These are phyloP conservation scores for Aplysina aerophoba DNA, from an alignment of 37 sponge, comb jelly and placozoan genomes.

Conservation along the genomic window DNA sequence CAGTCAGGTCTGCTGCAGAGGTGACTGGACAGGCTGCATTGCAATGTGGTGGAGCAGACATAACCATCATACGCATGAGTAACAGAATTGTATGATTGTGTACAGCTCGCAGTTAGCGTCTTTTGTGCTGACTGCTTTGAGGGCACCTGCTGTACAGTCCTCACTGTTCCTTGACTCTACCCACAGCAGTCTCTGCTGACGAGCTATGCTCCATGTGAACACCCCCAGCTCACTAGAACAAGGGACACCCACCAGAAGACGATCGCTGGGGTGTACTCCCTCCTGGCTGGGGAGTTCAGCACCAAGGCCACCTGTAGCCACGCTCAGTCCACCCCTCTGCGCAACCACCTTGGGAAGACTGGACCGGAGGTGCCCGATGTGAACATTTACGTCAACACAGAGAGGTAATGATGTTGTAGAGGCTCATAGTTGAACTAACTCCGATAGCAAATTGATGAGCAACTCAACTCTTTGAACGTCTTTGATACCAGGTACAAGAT, in stretches of 20 bases:
- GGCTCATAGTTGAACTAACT: not conserved
- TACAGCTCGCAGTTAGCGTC: no score
- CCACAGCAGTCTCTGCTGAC: not conserved
- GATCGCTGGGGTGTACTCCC: constrained; percentile 2
- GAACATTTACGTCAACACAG: not conserved
- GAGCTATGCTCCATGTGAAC: not conserved
- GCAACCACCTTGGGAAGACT: not conserved
- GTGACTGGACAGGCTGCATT: no score
- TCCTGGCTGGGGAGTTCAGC: constrained; percentile 30
- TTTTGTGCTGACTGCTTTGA: no score
- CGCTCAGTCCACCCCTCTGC: not conserved
- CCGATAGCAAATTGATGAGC: no score
- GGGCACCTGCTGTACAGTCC: no score
- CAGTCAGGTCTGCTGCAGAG: no score
- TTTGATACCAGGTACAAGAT: no score
- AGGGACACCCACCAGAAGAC: not conserved
- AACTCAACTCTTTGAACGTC: no score
- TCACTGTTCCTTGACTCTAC: no score
- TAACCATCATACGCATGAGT: no score
- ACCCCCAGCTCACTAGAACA: not conserved
- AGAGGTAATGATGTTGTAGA: constrained; percentile 12
- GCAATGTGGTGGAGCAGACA: no score
- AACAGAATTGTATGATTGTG: no score
- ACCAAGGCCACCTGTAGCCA: constrained; percentile 12
- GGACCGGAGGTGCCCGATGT: not conserved